Evolutionary conservation across 2,113 vertebrate species (phyloP), one percentile per base, ranked within the genome.

Genomic region (Amia ocellicauda): DNA sequence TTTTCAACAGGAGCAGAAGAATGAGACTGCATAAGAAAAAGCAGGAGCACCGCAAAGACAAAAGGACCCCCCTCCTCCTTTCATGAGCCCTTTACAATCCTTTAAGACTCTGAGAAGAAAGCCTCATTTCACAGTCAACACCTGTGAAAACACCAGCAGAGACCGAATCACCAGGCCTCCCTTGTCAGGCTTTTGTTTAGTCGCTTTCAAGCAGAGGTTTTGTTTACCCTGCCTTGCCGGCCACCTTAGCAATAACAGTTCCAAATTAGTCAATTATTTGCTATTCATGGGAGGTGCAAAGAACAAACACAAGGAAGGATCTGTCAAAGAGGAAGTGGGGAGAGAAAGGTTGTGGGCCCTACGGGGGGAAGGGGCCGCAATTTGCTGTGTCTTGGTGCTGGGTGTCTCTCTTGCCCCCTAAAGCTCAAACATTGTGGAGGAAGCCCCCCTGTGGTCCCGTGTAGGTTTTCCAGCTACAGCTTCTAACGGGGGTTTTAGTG

Each of bases 241-340:
- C 28, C 24, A 60, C 31, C 22, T 71, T 69, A 74, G 36, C 50
- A 54, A 24, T 50, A 23, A 68, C 23, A 54, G 58, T 68, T 72
- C 68, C 69, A 74, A 78, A 75, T 50, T n/a, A 78, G 57, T 31
- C 50, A 66, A 69, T 64, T 74, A n/a, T 73, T 77, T 78, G 36
- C 55, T 66, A 74, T 78, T 74, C 58, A 45, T 68, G 36, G 2
- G 45, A n/a, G n/a, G 41, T 73, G 23, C 60, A 65, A 70, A 78
- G 58, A 47, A 69, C 68, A 78, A 75, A 29, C 3, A 63, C 28
- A 4, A 36, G 31, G 67, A 2, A 3, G 47, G 10, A 63, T 50
- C 0, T 3, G 16, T 65, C 8, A 60, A 67, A 77, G 67, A 3
- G 0, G 28, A 52, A 56, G 31, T 14, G 26, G 7, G 20, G 31